Percentiles rank a stretch among this genome's conserved stretches.
Conservation (phyloP, 1,140 invertebrate species). For the Drosophila sulfurigaster region DNA sequence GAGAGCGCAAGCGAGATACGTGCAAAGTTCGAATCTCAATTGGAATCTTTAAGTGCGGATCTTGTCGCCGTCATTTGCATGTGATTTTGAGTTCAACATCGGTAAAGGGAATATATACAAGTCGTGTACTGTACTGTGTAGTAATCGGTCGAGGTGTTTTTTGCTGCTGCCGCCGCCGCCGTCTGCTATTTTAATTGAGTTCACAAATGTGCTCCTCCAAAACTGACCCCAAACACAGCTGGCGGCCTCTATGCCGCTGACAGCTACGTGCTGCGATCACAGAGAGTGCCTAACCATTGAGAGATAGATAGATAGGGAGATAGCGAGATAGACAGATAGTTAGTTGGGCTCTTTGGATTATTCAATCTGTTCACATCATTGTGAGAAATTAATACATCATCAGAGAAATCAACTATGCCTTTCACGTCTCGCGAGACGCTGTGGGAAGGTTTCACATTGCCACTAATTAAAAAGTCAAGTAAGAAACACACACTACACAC, state of each 20-base stretch:
- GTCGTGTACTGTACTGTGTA: background rate
- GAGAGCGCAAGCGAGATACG: conserved; percentile 21
- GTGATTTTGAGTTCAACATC: background rate
- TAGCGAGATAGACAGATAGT: conserved; percentile 15
- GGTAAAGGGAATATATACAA: too few relatives aligned
- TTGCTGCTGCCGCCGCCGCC: background rate
- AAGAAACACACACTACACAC: background rate
- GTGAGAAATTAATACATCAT: conserved; percentile 81
- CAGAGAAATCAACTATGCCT: conserved; percentile 57
- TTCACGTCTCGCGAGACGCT: conserved; percentile 23
- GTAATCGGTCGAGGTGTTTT: conserved; percentile 6
- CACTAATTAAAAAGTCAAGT: conserved; percentile 44
- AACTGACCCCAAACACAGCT: conserved; percentile 55
- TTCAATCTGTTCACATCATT: conserved; percentile 72
- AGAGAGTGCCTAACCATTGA: conserved; percentile 4
- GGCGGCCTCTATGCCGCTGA: conserved; percentile 64
- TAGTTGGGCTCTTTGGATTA: conserved; percentile 55
- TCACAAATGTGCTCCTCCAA: conserved; percentile 66
- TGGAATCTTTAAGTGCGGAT: conserved; percentile 27
- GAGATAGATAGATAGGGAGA: conserved; percentile 11
- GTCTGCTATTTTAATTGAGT: conserved; percentile 82
- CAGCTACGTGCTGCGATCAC: conserved; percentile 67
- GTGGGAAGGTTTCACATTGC: conserved; percentile 42
- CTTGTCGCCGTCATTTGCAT: conserved; percentile 65
- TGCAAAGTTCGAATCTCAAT: conserved; percentile 60